These are phyloP conservation scores for Argopecten irradians DNA, from an alignment of 1,140 invertebrate species.

Conservation along the genomic window DNA sequence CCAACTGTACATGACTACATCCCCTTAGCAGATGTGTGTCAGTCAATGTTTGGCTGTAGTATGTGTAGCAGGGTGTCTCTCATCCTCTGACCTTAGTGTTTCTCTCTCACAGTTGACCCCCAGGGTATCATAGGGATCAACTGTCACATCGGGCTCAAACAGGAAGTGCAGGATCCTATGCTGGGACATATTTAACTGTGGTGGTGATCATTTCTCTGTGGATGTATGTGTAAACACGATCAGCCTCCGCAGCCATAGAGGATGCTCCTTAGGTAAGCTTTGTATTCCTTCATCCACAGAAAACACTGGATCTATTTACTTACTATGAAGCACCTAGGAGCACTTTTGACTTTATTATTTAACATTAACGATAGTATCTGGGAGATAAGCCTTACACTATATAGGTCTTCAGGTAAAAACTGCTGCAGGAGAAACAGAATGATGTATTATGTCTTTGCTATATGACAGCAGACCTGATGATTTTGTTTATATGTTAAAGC, in stretches of 20 bases:
- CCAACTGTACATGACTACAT: not conserved
- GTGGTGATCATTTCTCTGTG: not conserved
- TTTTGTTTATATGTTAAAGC: not conserved
- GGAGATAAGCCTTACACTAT: not conserved
- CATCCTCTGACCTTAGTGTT: not conserved
- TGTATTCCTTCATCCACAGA: no score
- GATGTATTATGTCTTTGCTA: not conserved
- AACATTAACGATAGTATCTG: not conserved
- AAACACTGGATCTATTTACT: no score
- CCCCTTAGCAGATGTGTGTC: not conserved
- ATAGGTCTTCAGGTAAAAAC: not conserved
- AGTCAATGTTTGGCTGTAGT: not conserved
- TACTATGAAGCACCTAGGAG: not conserved
- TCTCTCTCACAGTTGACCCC: not conserved
- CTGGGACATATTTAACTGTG: not conserved
- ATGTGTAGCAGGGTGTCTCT: not conserved
- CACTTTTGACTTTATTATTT: not conserved
- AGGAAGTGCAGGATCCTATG: not conserved
- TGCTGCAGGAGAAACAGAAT: not conserved
- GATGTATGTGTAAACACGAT: slow-evolving; percentile 7
- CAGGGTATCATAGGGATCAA: slow-evolving; percentile 3
- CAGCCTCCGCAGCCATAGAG: not conserved
- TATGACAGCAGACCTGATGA: not conserved
- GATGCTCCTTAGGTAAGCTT: not conserved
- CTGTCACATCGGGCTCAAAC: not conserved